phyloP scores from a whole-genome alignment of 2,113 vertebrate genomes.

The Promerops cafer region DNA sequence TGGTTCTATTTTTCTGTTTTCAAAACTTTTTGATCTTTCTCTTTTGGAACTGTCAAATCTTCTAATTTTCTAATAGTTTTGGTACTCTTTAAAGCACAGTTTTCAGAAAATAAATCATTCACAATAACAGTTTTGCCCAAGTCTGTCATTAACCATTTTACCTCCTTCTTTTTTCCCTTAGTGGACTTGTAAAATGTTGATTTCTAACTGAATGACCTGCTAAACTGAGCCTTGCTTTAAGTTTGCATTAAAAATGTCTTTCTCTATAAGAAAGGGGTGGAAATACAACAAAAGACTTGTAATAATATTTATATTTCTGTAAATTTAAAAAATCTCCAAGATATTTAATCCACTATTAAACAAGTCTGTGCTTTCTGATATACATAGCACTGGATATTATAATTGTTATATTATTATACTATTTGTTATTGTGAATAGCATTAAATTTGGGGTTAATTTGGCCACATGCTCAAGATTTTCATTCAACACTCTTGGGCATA shows the following conservation, averaged over 20 bases:
- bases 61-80: not conserved
- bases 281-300: not conserved
- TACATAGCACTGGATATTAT: not conserved
- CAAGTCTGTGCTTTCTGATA: not conserved
- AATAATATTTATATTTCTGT: not conserved
- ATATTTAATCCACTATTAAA: not conserved
- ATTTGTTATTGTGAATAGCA: not conserved
- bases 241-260: not conserved
- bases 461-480: not conserved
- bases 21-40: not conserved
- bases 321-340: not conserved
- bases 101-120: not conserved
- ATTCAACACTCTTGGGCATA: not conserved
- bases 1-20: not conserved
- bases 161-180: not conserved
- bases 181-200: not conserved
- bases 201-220: not conserved
- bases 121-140: not conserved
- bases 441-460: not conserved
- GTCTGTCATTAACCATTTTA: not conserved
- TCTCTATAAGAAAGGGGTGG: not conserved
- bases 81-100: not conserved
- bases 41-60: not conserved
- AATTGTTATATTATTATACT: not conserved
- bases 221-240: not conserved